phyloP scores from a whole-genome alignment of 2,888 invertebrate species.

The Amiota mariae region DNA sequence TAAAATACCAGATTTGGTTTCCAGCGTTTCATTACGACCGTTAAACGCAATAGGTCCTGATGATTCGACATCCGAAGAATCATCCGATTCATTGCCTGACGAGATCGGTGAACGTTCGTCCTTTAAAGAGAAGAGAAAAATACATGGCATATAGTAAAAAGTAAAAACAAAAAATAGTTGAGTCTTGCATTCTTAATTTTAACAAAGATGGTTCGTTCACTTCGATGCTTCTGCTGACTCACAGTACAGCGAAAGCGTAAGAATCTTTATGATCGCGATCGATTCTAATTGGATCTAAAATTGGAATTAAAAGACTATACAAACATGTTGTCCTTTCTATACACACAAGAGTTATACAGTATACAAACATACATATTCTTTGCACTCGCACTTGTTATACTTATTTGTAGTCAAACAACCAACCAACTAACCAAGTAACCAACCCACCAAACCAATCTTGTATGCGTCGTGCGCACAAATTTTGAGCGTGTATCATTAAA shows the following conservation, averaged over 20 bases:
- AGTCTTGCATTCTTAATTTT: too few relatives aligned
- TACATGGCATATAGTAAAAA: background rate
- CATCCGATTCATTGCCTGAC: slow-evolving; percentile 71
- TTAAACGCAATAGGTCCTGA: slow-evolving; percentile 52
- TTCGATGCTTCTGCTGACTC: too few relatives aligned
- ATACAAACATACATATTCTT: background rate
- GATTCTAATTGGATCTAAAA: slow-evolving; percentile 10
- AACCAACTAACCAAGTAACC: too few relatives aligned
- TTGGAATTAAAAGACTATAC: slow-evolving; percentile 7
- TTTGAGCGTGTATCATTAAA: slow-evolving; percentile 67
- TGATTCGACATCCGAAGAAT: slow-evolving; percentile 71
- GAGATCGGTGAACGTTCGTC: slow-evolving; percentile 71
- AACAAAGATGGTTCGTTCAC: too few relatives aligned
- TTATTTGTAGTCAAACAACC: too few relatives aligned
- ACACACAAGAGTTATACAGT: background rate
- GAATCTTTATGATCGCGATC: background rate
- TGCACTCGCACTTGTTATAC: too few relatives aligned
- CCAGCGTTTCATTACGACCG: background rate
- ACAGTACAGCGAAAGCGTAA: background rate
- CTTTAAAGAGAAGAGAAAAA: slow-evolving; percentile 50
- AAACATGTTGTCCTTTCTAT: slow-evolving; percentile 16
- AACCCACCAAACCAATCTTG: too few relatives aligned
- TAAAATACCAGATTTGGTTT: background rate
- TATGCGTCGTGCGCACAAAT: slow-evolving; percentile 61
- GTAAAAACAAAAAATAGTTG: background rate